Evolutionary conservation across 2,797 vertebrate species (phyloP), one percentile per base, ranked within the genome.

Genomic region (Lacerta bilineata): DNA sequence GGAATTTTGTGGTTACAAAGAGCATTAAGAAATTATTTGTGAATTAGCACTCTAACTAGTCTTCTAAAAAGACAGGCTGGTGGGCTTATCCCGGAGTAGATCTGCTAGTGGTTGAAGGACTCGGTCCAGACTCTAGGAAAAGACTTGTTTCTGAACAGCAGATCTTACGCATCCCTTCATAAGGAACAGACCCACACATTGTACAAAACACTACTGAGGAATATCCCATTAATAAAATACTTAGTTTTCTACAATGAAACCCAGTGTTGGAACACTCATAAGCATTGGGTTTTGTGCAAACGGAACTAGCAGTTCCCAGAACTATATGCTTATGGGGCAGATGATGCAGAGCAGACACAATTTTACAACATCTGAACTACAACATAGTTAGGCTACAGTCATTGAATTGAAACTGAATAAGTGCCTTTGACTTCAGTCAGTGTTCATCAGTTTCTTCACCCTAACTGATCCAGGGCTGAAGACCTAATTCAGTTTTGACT

Each of bases 401-500:
- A 50, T 39, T 39, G 7, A 23, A 55, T 41, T 75, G n/a, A 81
- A 76, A 68, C 17, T 75, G 18, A 68, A 75, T 74, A 39, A 13
- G 25, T 75, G 20, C 61, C 29, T 81, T 72, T 81, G 59, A 76
- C 55, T 81, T 85, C 11, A 84, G 25, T 43, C 46, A 2, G 66
- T n/a, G 43, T n/a, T 89, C 33, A 86, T 89, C 79, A 68, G 77
- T 85, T 86, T 86, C 25, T 55, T 76, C 27, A 81, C 59, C 36
- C 43, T 85, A 55, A 43, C 66, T 85, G 76, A 84, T 80, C 3
- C 39, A 80, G 50, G 74, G 33, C 69, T 85, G 69, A 55, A 81
- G 43, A n/a, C n/a, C 55, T 85, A 89, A 85, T 17, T 85, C 39
- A 75, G 71, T 89, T 89, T 89, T 81, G 59, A n/a, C 59, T 77